Base-by-base conservation (phyloP, 2,113 vertebrate species). In the Alaudala cheleensis region DNA sequence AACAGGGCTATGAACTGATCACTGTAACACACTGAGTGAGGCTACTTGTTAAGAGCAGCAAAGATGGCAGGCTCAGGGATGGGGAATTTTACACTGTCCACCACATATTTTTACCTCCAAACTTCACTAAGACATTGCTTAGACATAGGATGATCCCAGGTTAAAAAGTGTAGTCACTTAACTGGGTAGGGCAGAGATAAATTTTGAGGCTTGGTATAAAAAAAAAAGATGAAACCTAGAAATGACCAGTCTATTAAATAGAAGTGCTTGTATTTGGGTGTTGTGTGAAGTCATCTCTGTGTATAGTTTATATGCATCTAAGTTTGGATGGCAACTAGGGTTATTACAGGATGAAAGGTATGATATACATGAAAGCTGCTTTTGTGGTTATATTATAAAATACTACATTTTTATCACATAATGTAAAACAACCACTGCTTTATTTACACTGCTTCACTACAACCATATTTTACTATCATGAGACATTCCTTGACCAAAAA, bases 401-500 rank as follows among this genome's bases (percentile, higher is more conserved):
- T 58, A 95, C 69, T 90, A 91, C 84, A 95, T 96, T 90, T 96
- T 85, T 94, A 85, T 96, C 91, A 97, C 88, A 80, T 88, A 90
- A 86, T 95, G 95, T 96, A 94, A 95, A 94, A 96, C 88, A 84
- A 86, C 93, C 95, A 80, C 93, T 96, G 85, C 90, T 92, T 94
- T 94, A 95, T 96, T 96, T 92, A 86, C 77, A 60, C 77, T 90
- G 74, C 87, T 77, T 92, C 86, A 92, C 90, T 94, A 81, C 86
- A 95, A 94, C 78, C 81, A 90, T 70, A 81, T 57, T 53, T 74
- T 94, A 87, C 73, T 96, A 66, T 92, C 87, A 60, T 81, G 85
- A 96, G 94, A 92, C 93, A 50, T 90, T 95, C 90, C 88, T 92
- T 90, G 80, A 93, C 90, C 92, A 95, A 97, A 94, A 90, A 88